Base-by-base conservation (phyloP, 92 coral and sea anemone genomes). In the Bergia puertoricense region DNA sequence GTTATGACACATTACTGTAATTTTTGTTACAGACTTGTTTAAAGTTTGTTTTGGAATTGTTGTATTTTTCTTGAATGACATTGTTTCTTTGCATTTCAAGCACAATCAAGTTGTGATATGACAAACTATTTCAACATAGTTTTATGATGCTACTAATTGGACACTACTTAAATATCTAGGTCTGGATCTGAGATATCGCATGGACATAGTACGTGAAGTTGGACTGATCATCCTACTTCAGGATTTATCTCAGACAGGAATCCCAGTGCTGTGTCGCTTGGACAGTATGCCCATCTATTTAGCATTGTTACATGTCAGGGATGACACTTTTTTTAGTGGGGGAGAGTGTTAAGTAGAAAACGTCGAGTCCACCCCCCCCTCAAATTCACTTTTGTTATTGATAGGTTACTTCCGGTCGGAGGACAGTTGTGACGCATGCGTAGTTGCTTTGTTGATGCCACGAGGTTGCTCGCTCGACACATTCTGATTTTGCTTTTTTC, bases 171-270 rank as follows among this genome's bases (percentile, higher is more conserved):
- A 77, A 9, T 77, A 77, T 77, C 81, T 77, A 77, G 81, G 81
- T 77, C 81, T 59, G 81, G 81, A 77, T 77, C 81, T 77, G 81
- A 77, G 81, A 77, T 77, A 77, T 77, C 54, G 81, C 81, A 45
- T 45, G 81, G 56, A 77, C 81, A 77, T 77, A 77, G 81, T 77
- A 43, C 81, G 81, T 45, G 54, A 77, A 3, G 81, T 77, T 77
- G 81, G 81, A 77, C 81, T 77, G 81, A 77, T 77, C 81, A 77
- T 9, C 81, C 81, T 77, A 15, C 81, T 77, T 77, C 81, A 44
- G 81, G 81, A 77, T 41, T 77, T 42, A 44, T 14, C 62, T 76
- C 10, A 41, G 62, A 77, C 0, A n/a, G 30, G 39, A 77, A n/a
- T 77, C 81, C 81, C 62, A 77, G 81, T 77, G 81, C 81, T 44